Percentiles rank a stretch among this genome's conserved stretches.
phyloP scores from a whole-genome alignment of 2,113 vertebrate species.

The Gasterosteus aculeatus region DNA sequence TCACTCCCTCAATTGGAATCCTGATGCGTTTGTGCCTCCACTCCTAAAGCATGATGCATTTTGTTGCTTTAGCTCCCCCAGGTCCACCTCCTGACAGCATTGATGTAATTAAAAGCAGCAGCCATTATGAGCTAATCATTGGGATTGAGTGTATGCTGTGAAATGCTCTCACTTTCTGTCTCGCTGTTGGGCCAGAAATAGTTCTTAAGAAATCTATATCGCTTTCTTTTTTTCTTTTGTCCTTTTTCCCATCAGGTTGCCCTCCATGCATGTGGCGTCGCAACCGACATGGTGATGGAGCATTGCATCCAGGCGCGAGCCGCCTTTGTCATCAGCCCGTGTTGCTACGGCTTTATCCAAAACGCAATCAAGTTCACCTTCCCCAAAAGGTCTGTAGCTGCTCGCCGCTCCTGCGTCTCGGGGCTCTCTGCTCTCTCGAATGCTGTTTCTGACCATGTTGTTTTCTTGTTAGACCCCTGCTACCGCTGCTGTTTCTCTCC shows the following conservation, averaged over 20 bases:
- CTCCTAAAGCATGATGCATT: slow-evolving; percentile 52
- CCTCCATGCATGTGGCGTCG: slow-evolving; percentile 94
- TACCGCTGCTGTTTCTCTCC: background rate
- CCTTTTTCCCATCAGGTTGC: slow-evolving; percentile 85
- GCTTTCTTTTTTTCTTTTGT: slow-evolving; percentile 17
- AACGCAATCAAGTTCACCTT: slow-evolving; percentile 94
- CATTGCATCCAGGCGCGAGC: slow-evolving; percentile 87
- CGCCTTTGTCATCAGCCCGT: slow-evolving; percentile 91
- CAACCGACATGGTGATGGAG: slow-evolving; percentile 96
- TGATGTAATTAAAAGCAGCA: slow-evolving; percentile 48
- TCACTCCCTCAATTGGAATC: slow-evolving; percentile 57
- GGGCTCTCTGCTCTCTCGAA: background rate
- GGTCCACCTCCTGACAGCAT: slow-evolving; percentile 31
- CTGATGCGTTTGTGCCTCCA: slow-evolving; percentile 45
- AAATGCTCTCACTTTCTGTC: slow-evolving; percentile 10
- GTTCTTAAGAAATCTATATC: background rate
- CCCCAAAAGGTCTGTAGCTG: slow-evolving; percentile 87
- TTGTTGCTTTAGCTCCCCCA: slow-evolving; percentile 31
- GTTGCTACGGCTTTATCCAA: slow-evolving; percentile 98
- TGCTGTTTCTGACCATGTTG: slow-evolving; percentile 22
- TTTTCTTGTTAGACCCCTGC: slow-evolving; percentile 25
- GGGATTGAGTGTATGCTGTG: slow-evolving; percentile 25
- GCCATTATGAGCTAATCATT: slow-evolving; percentile 56
- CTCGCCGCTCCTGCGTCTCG: background rate
- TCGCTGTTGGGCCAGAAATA: background rate